phyloP scores from a whole-genome alignment of 2,797 vertebrate species.

The Xiphophorus birchmanni region DNA sequence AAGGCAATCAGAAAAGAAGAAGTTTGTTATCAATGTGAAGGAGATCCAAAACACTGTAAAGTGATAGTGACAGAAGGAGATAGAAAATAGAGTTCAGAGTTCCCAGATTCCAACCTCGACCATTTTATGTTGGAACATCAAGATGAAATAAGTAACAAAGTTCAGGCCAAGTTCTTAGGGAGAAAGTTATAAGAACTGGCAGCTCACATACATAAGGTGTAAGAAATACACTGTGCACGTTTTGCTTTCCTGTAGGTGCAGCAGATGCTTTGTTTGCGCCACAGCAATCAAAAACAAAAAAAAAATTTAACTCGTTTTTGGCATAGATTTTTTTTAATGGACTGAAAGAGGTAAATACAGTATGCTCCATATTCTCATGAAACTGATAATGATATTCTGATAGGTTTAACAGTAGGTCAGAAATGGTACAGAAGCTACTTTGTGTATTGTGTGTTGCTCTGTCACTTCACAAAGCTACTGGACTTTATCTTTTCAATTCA shows the following conservation, averaged over 20 bases:
- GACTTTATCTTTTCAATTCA: neutral
- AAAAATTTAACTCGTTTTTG: neutral
- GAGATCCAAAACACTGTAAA: neutral
- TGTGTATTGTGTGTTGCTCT: neutral
- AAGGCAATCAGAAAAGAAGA: neutral
- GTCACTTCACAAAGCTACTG: neutral
- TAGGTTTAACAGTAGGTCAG: neutral
- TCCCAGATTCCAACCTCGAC: neutral
- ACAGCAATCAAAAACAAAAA: neutral
- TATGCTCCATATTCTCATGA: neutral
- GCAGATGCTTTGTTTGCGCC: neutral
- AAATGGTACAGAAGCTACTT: neutral
- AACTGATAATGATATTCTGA: neutral
- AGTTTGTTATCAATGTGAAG: neutral
- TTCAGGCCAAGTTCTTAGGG: neutral
- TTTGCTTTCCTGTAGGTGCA: neutral
- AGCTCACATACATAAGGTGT: neutral
- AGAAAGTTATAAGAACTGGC: neutral
- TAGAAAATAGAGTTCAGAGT: neutral
- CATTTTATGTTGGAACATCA: neutral
- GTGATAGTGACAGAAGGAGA: neutral
- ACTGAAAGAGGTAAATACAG: neutral
- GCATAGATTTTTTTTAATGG: neutral
- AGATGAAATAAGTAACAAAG: neutral
- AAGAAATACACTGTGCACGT: neutral